These are phyloP conservation scores for Acromyrmex echinatior DNA, from an alignment of 1,140 invertebrate species.

Conservation along the genomic window DNA sequence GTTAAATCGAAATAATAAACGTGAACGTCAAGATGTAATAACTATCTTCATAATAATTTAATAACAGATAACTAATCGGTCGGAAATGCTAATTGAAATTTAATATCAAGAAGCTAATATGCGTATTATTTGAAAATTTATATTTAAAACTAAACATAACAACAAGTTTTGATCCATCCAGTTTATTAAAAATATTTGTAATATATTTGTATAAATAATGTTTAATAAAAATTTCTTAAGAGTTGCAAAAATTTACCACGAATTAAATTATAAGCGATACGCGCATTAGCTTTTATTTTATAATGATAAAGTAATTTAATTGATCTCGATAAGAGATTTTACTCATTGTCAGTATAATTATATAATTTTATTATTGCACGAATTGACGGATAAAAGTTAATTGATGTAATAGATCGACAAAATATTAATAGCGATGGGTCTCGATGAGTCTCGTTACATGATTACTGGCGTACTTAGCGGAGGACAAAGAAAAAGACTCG, in stretches of 20 bases:
- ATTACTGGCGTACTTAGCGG: slow-evolving; percentile 92
- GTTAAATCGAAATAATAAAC: too few species aligned
- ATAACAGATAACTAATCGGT: too few species aligned
- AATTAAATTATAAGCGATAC: background rate
- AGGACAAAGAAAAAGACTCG: slow-evolving; percentile 95
- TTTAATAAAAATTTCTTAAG: background rate
- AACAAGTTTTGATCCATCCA: too few species aligned
- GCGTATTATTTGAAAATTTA: too few species aligned
- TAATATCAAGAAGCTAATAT: too few species aligned
- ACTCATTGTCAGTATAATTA: background rate
- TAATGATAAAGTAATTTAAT: slow-evolving; percentile 19
- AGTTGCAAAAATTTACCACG: background rate
- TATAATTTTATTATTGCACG: background rate
- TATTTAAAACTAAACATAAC: too few species aligned
- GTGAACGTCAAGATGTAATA: too few species aligned
- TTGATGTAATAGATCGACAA: slow-evolving; percentile 88
- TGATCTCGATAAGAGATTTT: background rate
- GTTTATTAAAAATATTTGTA: too few species aligned
- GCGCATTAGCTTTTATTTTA: background rate
- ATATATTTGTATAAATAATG: background rate
- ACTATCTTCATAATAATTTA: too few species aligned
- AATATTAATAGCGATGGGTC: slow-evolving; percentile 91
- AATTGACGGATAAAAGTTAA: slow-evolving; percentile 6
- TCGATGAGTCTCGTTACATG: slow-evolving; percentile 90
- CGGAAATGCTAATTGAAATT: too few species aligned